phyloP scores from a whole-genome alignment of 2,113 vertebrate species.

The Casuarius casuarius region DNA sequence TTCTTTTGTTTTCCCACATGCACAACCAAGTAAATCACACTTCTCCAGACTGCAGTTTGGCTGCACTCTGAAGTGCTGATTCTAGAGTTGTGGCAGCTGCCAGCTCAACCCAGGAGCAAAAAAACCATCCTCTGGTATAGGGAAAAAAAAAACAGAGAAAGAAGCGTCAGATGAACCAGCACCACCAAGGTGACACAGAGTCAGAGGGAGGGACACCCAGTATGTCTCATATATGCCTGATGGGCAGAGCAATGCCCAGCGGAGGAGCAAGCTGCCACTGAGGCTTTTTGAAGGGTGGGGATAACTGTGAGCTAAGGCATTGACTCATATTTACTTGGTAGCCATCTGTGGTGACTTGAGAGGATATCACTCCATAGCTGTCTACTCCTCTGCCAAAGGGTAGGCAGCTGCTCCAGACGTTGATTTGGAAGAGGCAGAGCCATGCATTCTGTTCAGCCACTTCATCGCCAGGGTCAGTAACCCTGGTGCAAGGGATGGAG shows the following conservation, averaged over 20 bases:
- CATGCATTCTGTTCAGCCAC: too few relatives aligned
- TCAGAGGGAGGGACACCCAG: neutral
- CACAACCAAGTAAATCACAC: neutral
- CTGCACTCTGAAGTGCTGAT: neutral
- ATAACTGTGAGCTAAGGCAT: neutral
- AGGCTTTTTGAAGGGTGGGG: neutral
- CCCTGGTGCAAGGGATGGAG: too few relatives aligned
- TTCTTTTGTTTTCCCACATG: neutral
- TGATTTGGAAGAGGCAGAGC: too few relatives aligned
- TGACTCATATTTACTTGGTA: neutral
- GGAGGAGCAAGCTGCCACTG: neutral
- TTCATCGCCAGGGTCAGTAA: too few relatives aligned
- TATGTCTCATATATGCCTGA: neutral
- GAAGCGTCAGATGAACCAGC: neutral
- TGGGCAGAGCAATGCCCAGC: neutral
- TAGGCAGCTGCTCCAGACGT: too few relatives aligned
- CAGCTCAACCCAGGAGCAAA: neutral
- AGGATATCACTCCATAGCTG: neutral
- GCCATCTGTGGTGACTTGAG: neutral
- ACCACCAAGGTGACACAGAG: neutral
- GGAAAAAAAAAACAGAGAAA: neutral
- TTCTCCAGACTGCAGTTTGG: fast-evolving
- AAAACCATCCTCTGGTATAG: neutral
- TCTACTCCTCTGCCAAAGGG: neutral
- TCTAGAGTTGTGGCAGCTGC: neutral